Evolutionary conservation across 1,140 invertebrate genomes (phyloP), one percentile per base, ranked within the genome.

Genomic region (Heterodera schachtii): DNA sequence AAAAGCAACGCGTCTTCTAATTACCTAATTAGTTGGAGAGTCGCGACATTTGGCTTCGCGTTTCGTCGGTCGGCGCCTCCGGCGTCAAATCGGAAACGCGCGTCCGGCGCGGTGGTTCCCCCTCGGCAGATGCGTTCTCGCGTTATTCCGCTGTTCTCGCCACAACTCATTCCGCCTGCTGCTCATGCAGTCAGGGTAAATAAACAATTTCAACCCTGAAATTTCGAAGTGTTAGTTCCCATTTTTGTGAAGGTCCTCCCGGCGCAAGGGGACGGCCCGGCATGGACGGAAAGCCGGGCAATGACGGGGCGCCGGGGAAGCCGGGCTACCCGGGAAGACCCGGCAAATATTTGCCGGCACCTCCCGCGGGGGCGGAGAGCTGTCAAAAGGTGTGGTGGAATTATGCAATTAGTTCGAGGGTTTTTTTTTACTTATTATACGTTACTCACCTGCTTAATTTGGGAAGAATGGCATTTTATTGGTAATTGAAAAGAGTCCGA

Each of bases 281-380:
- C 43, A 41, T 70, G 43, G 79, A 85, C 70, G 83, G 83, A 83
- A 31, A 43, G 13, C 79, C 83, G 3, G 84, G 84, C 43, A 78
- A 84, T 46, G 84, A 85, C n/a, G 84, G 70, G 21, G 43, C 21
- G n/a, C 84, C 80, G 46, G 83, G 87, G 75, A 78, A 84, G 66
- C 49, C 73, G 11, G 87, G 87, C 73, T 46, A 79, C 19, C 86
- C 84, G 13, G 86, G 86, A 13, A 64, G 80, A 31, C 66, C 41
- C 46, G 81, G 87, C 77, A 90, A 87, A 67, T 88, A 88, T 75
- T 71, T 88, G 0, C 88, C 87, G 13, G 88, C 87, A 0, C 87
- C 88, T 13, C 86, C 85, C 52, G 67, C 85, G 47, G 88, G 86
- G 16, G 76, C 76, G 6, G 89, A 90, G 47, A 83, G 87, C 31